Evolutionary conservation across 2,113 vertebrate species (phyloP), one percentile per base, ranked within the genome.

Genomic region (Varanus komodoensis): DNA sequence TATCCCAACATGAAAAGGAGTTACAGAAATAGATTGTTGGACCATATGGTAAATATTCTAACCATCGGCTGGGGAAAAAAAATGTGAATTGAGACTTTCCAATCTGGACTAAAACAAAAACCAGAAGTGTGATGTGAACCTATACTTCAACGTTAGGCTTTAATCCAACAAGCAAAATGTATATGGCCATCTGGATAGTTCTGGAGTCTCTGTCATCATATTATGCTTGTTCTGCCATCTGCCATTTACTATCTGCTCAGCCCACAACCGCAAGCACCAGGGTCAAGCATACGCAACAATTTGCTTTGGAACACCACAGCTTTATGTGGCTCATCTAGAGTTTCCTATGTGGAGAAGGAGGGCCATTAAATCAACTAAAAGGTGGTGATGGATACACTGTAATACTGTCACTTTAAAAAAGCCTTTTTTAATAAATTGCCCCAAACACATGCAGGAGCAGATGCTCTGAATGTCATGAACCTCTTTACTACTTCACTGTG

Each of bases 171-270:
- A 90, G 1, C 0, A 1, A 81, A n/a, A 9, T 8, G 68, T 80
- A 50, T 54, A 74, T 86, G 48, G 3, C 38, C 73, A 91, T 57
- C 52, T 81, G 79, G 84, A 86, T 4, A 74, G n/a, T 17, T 54
- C 54, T 61, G 69, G 29, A 92, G 77, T 61, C 38, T 68, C 69
- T 87, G 1, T 23, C 89, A 89, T 67, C 90, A 86, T 11, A 2
- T 87, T 85, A 85, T 89, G 69, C 8, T 91, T 69, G 79, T 78
- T 78, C n/a, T 83, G 79, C 57, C 9, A 92, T 88, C 71, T 89
- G 52, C 69, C n/a, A 14, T 92, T 87, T 92, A n/a, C n/a, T 91
- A 75, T 89, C 90, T 4, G 38, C 15, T 8, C 84, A 11, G 44
- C 7, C n/a, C 57, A 54, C 0, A 0, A 57, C 3, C 17, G 68